Conservation (phyloP, 1,140 invertebrate species). For the Papilio dardanus region DNA sequence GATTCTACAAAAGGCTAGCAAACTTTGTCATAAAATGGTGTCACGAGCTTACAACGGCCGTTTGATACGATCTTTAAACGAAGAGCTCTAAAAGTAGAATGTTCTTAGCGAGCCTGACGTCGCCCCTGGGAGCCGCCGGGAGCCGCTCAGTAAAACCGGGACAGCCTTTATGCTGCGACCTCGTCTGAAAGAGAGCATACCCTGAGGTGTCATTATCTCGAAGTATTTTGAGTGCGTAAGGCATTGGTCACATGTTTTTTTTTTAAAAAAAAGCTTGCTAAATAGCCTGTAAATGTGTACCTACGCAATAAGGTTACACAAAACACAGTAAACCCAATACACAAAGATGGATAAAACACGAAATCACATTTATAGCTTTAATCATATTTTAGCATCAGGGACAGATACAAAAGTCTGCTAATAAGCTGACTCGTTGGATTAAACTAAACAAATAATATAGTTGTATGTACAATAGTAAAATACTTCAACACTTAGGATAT, state of each 20-base stretch:
- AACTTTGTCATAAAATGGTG: not conserved
- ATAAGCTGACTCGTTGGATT: too few species aligned
- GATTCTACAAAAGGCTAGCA: not conserved
- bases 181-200: not conserved
- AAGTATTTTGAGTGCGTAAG: slow-evolving; percentile 10
- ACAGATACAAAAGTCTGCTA: too few species aligned
- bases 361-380: too few species aligned
- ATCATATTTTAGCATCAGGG: too few species aligned
- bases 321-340: not conserved
- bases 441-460: not conserved
- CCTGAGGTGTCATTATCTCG: slow-evolving; percentile 17
- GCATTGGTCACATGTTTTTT: not conserved
- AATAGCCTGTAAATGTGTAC: not conserved
- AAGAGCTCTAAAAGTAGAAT: not conserved
- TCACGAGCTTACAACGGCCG: not conserved
- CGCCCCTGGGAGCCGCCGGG: not conserved
- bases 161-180: not conserved
- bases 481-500: not conserved
- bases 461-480: not conserved
- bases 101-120: not conserved
- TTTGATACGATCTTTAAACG: not conserved
- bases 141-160: not conserved
- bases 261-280: not conserved
- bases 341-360: not conserved
- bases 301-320: not conserved